These are phyloP conservation scores for Melanophora roralis DNA, from an alignment of 2,888 invertebrate species.

Conservation along the genomic window DNA sequence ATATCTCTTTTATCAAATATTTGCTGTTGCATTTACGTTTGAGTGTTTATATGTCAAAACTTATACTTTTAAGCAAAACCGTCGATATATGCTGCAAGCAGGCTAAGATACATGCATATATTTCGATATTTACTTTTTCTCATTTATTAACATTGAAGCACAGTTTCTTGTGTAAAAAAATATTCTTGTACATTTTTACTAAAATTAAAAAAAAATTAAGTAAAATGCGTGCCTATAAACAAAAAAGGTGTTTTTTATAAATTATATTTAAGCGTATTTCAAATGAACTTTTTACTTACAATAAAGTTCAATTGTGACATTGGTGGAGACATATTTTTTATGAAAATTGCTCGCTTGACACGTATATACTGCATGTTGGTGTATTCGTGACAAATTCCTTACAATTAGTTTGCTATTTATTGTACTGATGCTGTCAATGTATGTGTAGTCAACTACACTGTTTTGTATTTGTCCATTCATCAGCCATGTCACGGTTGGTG, in stretches of 20 bases:
- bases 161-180: not conserved
- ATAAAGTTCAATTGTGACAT: constrained; percentile 85
- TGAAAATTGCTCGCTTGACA: constrained; percentile 86
- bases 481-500: constrained; percentile 87
- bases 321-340: constrained; percentile 81
- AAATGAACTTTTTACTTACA: constrained; percentile 79
- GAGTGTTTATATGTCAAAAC: too few species aligned
- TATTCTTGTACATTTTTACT: not conserved
- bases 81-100: not conserved
- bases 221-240: too few species aligned
- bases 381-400: constrained; percentile 81
- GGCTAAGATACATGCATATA: not conserved
- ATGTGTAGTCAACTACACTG: constrained; percentile 76
- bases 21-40: too few species aligned
- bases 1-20: too few species aligned
- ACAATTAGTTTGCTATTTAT: constrained; percentile 81
- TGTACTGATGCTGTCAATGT: constrained; percentile 72
- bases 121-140: not conserved
- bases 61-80: not conserved
- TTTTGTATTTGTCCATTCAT: constrained; percentile 80
- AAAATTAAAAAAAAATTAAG: too few species aligned
- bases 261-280: too few species aligned
- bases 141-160: not conserved
- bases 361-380: constrained; percentile 85
- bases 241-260: too few species aligned